These are phyloP conservation scores for Meriones psammophilus DNA, from an alignment of 2,797 vertebrate genomes.

Conservation along the genomic window DNA sequence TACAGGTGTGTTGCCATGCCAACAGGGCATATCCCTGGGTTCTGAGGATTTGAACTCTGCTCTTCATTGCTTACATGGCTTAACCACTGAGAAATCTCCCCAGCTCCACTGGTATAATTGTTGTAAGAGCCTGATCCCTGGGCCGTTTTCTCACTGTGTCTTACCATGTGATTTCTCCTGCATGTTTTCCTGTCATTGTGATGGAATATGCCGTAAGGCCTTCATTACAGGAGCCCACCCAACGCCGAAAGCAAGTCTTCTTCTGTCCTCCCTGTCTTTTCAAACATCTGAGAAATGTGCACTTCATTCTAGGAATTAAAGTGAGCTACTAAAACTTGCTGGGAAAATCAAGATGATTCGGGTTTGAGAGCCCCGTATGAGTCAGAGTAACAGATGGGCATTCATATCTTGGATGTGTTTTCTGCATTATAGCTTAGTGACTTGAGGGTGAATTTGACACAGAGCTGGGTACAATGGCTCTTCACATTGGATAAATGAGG, in stretches of 20 bases:
- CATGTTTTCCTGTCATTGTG: neutral
- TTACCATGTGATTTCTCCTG: neutral
- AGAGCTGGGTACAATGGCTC: neutral
- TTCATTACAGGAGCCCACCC: neutral
- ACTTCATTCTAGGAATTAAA: constrained; percentile 46
- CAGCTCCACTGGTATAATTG: neutral
- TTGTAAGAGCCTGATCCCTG: neutral
- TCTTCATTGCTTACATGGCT: neutral
- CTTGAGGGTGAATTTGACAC: neutral
- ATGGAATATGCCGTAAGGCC: neutral
- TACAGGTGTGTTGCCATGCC: neutral
- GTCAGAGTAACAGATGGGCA: neutral
- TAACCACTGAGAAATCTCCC: neutral
- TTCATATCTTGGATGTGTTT: neutral
- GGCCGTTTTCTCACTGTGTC: too few species aligned
- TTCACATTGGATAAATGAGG: neutral
- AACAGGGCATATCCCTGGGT: neutral
- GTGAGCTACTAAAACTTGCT: neutral
- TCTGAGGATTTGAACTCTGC: neutral
- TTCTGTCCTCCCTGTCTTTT: neutral
- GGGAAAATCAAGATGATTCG: constrained; percentile 15
- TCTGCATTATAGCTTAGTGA: neutral
- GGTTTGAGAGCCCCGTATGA: constrained; percentile 11
- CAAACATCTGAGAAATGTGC: neutral
- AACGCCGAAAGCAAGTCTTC: neutral